phyloP scores from a whole-genome alignment of 2,888 invertebrate species.

The Troides aeacus region DNA sequence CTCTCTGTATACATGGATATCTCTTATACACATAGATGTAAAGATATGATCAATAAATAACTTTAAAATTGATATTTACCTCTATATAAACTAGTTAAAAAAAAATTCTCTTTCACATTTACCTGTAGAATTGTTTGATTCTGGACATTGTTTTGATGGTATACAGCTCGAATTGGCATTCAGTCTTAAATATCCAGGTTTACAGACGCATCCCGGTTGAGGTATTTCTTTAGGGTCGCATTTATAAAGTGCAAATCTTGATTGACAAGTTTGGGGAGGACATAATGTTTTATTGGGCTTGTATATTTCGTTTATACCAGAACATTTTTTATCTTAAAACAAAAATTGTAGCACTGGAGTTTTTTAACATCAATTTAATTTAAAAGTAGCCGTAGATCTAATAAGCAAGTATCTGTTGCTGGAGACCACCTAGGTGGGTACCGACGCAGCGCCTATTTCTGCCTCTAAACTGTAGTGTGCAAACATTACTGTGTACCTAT shows the following conservation, averaged over 20 bases:
- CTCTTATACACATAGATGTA: too few species aligned
- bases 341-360: not conserved
- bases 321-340: slow-evolving; percentile 13
- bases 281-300: slow-evolving; percentile 7
- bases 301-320: slow-evolving; percentile 8
- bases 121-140: not conserved
- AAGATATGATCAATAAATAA: too few species aligned
- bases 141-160: slow-evolving; percentile 13
- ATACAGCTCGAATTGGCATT: slow-evolving; percentile 20
- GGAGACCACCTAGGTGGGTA: too few species aligned
- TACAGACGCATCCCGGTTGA: slow-evolving; percentile 17
- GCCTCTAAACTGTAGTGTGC: too few species aligned
- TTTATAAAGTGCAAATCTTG: slow-evolving; percentile 1
- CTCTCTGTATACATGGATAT: too few species aligned
- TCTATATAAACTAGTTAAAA: not conserved
- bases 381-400: too few species aligned
- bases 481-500: too few species aligned
- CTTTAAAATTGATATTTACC: too few species aligned
- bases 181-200: slow-evolving; percentile 14
- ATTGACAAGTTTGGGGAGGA: slow-evolving; percentile 15
- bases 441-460: too few species aligned
- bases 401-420: too few species aligned
- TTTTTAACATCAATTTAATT: too few species aligned
- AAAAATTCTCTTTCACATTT: not conserved
- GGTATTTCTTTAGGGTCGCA: slow-evolving; percentile 17